These are phyloP conservation scores for Luehdorfia chinensis DNA, from an alignment of 1,140 invertebrate species.

Conservation along the genomic window DNA sequence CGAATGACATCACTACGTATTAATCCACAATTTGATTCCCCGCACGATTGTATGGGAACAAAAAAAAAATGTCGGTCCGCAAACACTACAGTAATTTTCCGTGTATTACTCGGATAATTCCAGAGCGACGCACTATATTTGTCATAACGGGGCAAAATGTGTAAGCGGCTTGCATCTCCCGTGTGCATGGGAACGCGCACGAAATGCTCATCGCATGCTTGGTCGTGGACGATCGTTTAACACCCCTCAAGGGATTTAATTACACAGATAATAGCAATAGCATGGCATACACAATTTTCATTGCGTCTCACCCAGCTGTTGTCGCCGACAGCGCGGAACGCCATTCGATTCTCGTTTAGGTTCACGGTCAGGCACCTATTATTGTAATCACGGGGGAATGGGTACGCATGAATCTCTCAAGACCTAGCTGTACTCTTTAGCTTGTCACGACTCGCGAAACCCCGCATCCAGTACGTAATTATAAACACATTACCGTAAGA, in stretches of 20 bases:
- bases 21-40: no score
- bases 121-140: slow-evolving; percentile 57
- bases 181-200: slow-evolving; percentile 54
- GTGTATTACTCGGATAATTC: slow-evolving; percentile 55
- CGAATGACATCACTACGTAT: slow-evolving; percentile 44
- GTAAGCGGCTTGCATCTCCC: slow-evolving; percentile 40
- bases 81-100: slow-evolving; percentile 65
- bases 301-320: slow-evolving; percentile 34
- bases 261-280: slow-evolving; percentile 43
- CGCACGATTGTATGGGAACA: slow-evolving; percentile 36
- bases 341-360: slow-evolving; percentile 47
- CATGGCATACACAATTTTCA: slow-evolving; percentile 30
- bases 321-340: slow-evolving; percentile 21
- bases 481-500: slow-evolving; percentile 66
- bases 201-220: slow-evolving; percentile 37
- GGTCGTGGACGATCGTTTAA: slow-evolving; percentile 40
- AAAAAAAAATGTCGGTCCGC: slow-evolving; percentile 44
- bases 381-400: slow-evolving; percentile 45
- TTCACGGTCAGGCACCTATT: slow-evolving; percentile 49
- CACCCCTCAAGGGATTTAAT: slow-evolving; percentile 53
- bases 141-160: slow-evolving; percentile 62
- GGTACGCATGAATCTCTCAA: slow-evolving; percentile 30
- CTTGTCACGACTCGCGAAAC: slow-evolving; percentile 46
- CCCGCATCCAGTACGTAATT: slow-evolving; percentile 56
- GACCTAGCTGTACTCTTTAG: slow-evolving; percentile 14